Percentiles rank a stretch among this genome's conserved stretches.
phyloP scores from a whole-genome alignment of 92 coral and sea anemone genomes.

The Zoanthus sociatus region DNA sequence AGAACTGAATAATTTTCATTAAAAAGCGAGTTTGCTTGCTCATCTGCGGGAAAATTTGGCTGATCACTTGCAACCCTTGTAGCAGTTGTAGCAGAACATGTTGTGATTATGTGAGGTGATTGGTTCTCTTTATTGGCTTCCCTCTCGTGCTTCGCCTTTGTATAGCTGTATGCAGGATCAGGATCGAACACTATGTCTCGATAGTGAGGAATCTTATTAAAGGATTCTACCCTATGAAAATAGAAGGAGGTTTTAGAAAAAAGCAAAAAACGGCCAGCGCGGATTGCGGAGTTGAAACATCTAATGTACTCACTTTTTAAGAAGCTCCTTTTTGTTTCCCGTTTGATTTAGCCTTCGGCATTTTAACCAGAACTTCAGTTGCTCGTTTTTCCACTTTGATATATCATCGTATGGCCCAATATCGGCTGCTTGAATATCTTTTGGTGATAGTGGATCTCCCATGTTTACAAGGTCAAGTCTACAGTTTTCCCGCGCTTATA shows the following conservation, averaged over 20 bases:
- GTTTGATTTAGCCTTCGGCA: conserved; percentile 56
- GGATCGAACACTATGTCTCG: conserved; percentile 59
- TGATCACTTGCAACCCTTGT: not conserved
- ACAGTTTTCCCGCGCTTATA: too few species aligned
- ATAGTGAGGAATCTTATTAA: conserved; percentile 46
- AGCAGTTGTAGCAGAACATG: not conserved
- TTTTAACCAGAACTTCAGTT: conserved; percentile 47
- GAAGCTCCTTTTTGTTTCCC: conserved; percentile 39
- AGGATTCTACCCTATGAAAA: conserved; percentile 39
- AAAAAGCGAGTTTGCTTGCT: conserved; percentile 26
- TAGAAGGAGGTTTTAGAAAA: too few species aligned
- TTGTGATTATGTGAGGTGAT: not conserved
- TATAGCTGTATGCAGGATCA: conserved; percentile 45
- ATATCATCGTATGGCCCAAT: conserved; percentile 4
- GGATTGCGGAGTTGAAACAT: conserved; percentile 1
- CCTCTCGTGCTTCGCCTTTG: conserved; percentile 47
- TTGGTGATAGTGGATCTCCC: not conserved
- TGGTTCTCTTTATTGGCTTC: conserved; percentile 16
- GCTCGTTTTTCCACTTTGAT: conserved; percentile 4
- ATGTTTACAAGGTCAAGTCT: too few species aligned
- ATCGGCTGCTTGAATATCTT: conserved; percentile 38
- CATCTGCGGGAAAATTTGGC: conserved; percentile 24
- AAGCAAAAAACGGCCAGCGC: not conserved
- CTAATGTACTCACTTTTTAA: conserved; percentile 32
- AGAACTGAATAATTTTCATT: conserved; percentile 36